Conservation (phyloP, 2,888 invertebrate genomes). For the Agonopterix arenella region DNA sequence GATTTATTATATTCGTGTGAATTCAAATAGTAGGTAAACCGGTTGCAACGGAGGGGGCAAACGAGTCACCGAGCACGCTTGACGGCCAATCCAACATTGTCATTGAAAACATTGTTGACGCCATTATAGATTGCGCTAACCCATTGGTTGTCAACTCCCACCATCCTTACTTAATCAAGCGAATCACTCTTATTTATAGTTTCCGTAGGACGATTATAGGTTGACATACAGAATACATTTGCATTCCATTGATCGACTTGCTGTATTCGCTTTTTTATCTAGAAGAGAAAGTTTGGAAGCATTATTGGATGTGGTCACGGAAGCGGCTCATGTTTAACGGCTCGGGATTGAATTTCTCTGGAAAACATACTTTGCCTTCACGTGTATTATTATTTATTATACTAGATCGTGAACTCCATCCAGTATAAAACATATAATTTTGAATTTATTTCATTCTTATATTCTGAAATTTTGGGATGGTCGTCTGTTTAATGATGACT, state of each 20-base stretch:
- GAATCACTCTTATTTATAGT: conserved; percentile 1
- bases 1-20: no score
- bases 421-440: no score
- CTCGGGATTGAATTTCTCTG: no score
- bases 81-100: conserved; percentile 9
- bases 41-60: background rate
- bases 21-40: background rate
- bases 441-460: no score
- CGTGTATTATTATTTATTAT: no score
- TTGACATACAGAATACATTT: conserved; percentile 6
- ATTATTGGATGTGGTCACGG: conserved; percentile 2
- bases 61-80: background rate
- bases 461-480: no score
- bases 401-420: no score
- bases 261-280: background rate
- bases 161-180: background rate
- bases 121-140: conserved; percentile 4
- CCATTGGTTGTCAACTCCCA: conserved; percentile 4
- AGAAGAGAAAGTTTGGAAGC: conserved; percentile 4
- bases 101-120: conserved; percentile 6
- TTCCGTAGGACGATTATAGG: background rate
- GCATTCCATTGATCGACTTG: conserved; percentile 8
- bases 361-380: no score
- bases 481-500: no score
- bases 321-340: background rate